A percentile compares a stretch with the other conserved stretches of the same genome.
Conservation (phyloP, 1,140 invertebrate genomes). For the Gyrodactylus salaris region DNA sequence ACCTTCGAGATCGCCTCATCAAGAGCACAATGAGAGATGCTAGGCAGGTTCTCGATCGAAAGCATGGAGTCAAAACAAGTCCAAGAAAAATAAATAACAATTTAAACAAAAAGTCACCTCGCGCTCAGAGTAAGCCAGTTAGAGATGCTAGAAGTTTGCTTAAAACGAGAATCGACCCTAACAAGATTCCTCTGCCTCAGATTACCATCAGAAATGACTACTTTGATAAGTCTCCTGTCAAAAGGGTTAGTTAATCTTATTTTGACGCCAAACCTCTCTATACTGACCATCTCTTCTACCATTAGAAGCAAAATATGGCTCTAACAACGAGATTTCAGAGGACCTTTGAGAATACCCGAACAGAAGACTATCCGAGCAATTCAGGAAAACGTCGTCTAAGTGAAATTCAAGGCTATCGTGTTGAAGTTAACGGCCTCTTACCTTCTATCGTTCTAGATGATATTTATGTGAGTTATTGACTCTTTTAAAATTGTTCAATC, state of each 20-base stretch:
- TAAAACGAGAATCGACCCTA: neutral
- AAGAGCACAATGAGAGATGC: neutral
- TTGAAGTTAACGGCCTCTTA: neutral
- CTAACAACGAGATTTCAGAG: neutral
- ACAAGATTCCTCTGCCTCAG: neutral
- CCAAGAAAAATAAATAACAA: no score
- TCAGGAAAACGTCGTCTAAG: neutral
- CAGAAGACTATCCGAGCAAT: neutral
- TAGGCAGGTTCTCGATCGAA: neutral
- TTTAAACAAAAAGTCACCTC: neutral
- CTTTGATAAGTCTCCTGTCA: neutral
- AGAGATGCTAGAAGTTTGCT: neutral
- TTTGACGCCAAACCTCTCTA: no score
- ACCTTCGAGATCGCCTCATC: neutral
- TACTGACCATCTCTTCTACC: no score
- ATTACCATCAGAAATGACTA: neutral
- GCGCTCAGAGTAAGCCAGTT: neutral
- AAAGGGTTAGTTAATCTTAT: no score
- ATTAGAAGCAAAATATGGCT: no score
- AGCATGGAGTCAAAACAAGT: no score
- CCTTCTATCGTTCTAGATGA: neutral
- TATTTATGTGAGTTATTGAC: neutral
- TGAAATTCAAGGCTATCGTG: neutral
- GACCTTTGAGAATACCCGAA: neutral
- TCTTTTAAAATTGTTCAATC: neutral